Evolutionary conservation across 2,888 invertebrate species (phyloP).

Genomic region (Drosophila pullipes): DNA sequence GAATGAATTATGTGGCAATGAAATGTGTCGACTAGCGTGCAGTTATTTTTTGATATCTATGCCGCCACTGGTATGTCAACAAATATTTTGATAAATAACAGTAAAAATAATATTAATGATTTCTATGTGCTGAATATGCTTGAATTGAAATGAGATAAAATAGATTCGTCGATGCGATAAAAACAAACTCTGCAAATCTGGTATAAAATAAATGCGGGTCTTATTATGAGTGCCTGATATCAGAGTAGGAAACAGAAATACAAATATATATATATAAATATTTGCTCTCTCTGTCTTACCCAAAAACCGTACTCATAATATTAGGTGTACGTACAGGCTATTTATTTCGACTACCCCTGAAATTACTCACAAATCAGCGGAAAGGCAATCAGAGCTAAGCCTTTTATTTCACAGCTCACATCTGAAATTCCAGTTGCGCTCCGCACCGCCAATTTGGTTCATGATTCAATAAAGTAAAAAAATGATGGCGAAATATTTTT

Average conservation of each 20-base stretch:
- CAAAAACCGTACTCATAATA: not conserved
- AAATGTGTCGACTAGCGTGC: slow-evolving; percentile 58
- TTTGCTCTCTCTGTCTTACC: not conserved
- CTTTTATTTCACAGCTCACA: slow-evolving; percentile 36
- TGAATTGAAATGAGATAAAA: slow-evolving; percentile 27
- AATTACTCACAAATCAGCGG: slow-evolving; percentile 36
- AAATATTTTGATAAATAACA: slow-evolving; percentile 50
- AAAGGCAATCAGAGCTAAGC: slow-evolving; percentile 48
- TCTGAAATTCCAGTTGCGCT: slow-evolving; percentile 29
- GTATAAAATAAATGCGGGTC: not conserved
- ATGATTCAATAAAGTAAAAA: slow-evolving; percentile 15
- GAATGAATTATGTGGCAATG: slow-evolving; percentile 64
- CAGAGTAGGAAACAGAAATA: not conserved
- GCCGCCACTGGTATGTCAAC: slow-evolving; percentile 56
- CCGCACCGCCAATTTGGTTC: slow-evolving; percentile 36
- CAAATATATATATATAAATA: not conserved
- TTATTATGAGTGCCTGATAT: not conserved
- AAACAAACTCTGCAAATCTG: not conserved
- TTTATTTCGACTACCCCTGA: slow-evolving; percentile 7
- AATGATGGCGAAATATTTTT: not conserved
- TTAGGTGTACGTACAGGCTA: not conserved
- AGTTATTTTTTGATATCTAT: slow-evolving; percentile 50
- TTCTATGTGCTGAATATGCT: slow-evolving; percentile 22
- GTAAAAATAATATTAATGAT: slow-evolving; percentile 58
- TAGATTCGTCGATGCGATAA: slow-evolving; percentile 4